phyloP scores from a whole-genome alignment of 2,113 vertebrate species.

The Alethe diademata region DNA sequence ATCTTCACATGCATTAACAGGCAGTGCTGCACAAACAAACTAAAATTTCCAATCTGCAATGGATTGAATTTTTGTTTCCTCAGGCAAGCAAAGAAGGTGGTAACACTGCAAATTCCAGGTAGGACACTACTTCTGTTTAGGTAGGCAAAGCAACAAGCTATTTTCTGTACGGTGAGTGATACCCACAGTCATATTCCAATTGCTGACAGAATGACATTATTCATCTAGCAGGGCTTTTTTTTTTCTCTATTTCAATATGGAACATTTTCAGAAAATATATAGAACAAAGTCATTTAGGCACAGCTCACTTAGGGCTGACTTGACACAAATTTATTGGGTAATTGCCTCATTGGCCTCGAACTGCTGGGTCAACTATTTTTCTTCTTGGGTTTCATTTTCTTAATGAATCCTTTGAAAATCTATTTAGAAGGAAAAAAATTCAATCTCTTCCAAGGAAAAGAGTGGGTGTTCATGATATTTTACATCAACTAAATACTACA shows the following conservation, averaged over 20 bases:
- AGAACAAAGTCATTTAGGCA: neutral
- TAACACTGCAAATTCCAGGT: neutral
- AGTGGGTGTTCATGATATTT: neutral
- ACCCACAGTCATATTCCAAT: neutral
- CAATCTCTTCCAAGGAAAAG: neutral
- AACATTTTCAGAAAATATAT: neutral
- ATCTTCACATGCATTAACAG: neutral
- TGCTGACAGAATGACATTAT: neutral
- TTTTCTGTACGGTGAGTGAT: neutral
- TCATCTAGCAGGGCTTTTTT: neutral
- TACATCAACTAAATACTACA: neutral
- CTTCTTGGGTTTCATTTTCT: neutral
- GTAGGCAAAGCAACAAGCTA: neutral
- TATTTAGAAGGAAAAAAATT: neutral
- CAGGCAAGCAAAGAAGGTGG: neutral
- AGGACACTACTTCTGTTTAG: neutral
- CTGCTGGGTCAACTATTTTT: conserved; percentile 5
- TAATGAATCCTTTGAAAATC: neutral
- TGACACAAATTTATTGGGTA: neutral
- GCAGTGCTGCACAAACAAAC: neutral
- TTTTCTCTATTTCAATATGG: neutral
- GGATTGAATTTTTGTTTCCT: neutral
- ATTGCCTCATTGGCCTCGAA: neutral
- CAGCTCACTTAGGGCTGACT: neutral
- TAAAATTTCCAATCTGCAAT: neutral